Percentiles rank a stretch among this genome's conserved stretches.
Evolutionary conservation across 2,888 invertebrate species (phyloP).

Genomic region (Asteroscopus sphinx): DNA sequence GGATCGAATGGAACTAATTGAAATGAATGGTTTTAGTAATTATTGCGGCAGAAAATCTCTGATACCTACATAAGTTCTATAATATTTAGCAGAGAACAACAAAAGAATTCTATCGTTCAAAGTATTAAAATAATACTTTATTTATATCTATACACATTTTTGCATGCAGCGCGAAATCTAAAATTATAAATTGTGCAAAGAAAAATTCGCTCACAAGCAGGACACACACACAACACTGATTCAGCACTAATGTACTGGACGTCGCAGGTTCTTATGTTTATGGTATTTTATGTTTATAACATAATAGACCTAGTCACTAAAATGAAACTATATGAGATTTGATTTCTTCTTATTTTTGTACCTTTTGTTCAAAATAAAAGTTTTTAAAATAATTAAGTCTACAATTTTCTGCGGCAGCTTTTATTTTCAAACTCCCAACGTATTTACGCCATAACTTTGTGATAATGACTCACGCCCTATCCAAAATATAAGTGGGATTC

Average conservation of each 20-base stretch:
- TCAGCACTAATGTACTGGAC: no score
- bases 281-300: no score
- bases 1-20: constrained; percentile 58
- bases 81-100: no score
- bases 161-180: no score
- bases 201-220: no score
- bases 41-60: constrained; percentile 30
- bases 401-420: constrained; percentile 2
- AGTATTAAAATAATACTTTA: no score
- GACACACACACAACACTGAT: no score
- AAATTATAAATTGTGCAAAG: no score
- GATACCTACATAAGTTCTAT: neutral
- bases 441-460: constrained; percentile 43
- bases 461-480: constrained; percentile 58
- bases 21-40: constrained; percentile 41
- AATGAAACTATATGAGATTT: neutral
- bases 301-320: no score
- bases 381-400: neutral
- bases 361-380: neutral
- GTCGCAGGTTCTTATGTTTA: no score
- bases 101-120: no score
- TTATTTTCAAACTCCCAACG: constrained; percentile 23
- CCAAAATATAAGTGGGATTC: constrained; percentile 53
- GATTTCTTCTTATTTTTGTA: neutral
- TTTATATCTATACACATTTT: no score